These are phyloP conservation scores for Cinara cedri DNA, from an alignment of 2,888 invertebrate genomes.

Conservation along the genomic window DNA sequence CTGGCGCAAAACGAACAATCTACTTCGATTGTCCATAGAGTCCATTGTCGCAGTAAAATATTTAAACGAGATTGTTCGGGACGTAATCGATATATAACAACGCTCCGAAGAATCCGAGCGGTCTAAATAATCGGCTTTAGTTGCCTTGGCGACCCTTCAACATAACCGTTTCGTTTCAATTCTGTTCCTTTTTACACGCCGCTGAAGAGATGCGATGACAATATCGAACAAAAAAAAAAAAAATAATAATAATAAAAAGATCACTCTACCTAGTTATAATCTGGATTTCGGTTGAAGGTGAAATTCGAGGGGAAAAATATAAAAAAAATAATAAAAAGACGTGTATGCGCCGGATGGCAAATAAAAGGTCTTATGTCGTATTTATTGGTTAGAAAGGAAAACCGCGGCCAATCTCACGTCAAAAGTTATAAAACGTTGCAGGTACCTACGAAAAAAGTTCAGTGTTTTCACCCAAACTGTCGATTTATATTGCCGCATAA, in stretches of 20 bases:
- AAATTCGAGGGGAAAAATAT: not conserved
- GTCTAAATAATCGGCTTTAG: slow-evolving; percentile 9
- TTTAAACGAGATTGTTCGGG: slow-evolving; percentile 32
- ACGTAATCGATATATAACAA: slow-evolving; percentile 41
- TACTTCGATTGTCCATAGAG: slow-evolving; percentile 13
- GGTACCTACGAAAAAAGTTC: no score
- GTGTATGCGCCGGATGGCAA: not conserved
- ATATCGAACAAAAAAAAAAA: not conserved
- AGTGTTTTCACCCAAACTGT: no score
- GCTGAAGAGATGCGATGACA: slow-evolving; percentile 11
- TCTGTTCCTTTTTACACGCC: slow-evolving; percentile 12
- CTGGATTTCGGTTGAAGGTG: not conserved
- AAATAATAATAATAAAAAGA: not conserved
- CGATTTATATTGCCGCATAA: no score
- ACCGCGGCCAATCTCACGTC: no score
- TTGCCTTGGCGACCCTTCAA: not conserved
- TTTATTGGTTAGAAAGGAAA: not conserved
- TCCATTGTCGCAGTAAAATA: slow-evolving; percentile 32
- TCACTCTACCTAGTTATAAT: not conserved
- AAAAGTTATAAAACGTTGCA: no score
- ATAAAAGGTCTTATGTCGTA: not conserved
- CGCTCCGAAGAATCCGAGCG: slow-evolving; percentile 18
- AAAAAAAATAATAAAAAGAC: not conserved
- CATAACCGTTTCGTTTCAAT: not conserved
- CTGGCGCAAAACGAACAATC: slow-evolving; percentile 20